Conservation (phyloP, 2,797 vertebrate species). For the Petrocephalus schoutedeni region DNA sequence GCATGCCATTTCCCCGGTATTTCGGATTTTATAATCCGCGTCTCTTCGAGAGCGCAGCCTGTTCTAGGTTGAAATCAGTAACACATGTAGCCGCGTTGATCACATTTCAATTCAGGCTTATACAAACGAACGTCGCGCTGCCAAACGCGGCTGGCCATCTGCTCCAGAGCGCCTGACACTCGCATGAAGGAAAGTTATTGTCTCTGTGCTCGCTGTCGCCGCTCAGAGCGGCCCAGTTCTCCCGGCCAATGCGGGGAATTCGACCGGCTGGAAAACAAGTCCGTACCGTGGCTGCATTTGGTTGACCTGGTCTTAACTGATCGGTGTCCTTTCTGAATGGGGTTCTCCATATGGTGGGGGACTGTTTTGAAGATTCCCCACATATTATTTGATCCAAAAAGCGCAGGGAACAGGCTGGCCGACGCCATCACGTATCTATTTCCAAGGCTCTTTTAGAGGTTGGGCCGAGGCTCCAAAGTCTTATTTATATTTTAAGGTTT, state of each 20-base stretch:
- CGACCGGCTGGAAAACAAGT: constrained; percentile 32
- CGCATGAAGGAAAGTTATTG: constrained; percentile 68
- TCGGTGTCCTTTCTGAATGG: not conserved
- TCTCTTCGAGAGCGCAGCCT: constrained; percentile 50
- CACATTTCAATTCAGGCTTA: constrained; percentile 55
- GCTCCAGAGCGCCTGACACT: constrained; percentile 64
- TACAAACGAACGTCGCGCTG: constrained; percentile 57
- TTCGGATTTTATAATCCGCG: constrained; percentile 49
- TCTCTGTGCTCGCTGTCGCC: constrained; percentile 48
- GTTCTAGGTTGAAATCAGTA: constrained; percentile 57
- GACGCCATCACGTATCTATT: not conserved
- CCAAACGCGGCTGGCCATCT: constrained; percentile 66
- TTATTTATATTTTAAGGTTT: not conserved
- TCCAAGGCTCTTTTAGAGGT: not conserved
- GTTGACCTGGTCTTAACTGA: not conserved
- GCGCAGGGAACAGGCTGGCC: not conserved
- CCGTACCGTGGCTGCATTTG: not conserved
- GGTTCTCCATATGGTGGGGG: not conserved
- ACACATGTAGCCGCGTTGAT: constrained; percentile 58
- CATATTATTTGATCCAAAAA: not conserved
- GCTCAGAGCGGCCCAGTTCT: constrained; percentile 46
- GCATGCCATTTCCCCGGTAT: not conserved
- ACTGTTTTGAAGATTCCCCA: not conserved
- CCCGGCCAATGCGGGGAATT: not conserved
- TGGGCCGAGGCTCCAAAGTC: not conserved